A percentile compares a stretch with the other conserved stretches of the same genome.
Evolutionary conservation across 2,888 invertebrate species (phyloP).

Genomic region (Vannuccia rotundouncinata): DNA sequence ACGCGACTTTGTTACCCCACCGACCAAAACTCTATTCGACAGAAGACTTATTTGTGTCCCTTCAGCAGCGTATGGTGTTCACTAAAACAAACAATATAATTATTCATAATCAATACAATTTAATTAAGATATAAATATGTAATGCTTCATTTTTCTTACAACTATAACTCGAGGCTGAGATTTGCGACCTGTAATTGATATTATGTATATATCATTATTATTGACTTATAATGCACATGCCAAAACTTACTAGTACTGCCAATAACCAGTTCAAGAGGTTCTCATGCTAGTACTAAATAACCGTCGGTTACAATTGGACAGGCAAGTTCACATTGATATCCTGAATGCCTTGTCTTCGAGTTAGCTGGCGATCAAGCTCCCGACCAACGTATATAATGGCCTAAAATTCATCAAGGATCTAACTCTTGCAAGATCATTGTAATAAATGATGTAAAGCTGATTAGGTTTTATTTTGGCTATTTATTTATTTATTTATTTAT

Average conservation of each 20-base stretch:
- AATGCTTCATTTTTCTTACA: no score
- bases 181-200: no score
- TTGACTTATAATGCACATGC: background rate
- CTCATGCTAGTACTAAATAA: background rate
- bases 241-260: background rate
- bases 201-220: no score
- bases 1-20: background rate
- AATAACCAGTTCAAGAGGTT: background rate
- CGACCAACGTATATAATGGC: background rate
- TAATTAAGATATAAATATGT: no score
- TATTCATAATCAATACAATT: no score
- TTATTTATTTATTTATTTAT: background rate
- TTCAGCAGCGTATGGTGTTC: no score
- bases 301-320: background rate
- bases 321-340: background rate
- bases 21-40: background rate
- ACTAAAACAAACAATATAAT: no score
- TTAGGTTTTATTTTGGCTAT: background rate
- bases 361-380: background rate
- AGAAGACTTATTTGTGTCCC: no score
- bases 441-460: background rate
- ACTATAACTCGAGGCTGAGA: no score
- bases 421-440: background rate
- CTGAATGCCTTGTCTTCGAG: background rate
- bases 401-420: background rate